These are phyloP conservation scores for Theretra japonica DNA, from an alignment of 2,888 invertebrate genomes.

Conservation along the genomic window DNA sequence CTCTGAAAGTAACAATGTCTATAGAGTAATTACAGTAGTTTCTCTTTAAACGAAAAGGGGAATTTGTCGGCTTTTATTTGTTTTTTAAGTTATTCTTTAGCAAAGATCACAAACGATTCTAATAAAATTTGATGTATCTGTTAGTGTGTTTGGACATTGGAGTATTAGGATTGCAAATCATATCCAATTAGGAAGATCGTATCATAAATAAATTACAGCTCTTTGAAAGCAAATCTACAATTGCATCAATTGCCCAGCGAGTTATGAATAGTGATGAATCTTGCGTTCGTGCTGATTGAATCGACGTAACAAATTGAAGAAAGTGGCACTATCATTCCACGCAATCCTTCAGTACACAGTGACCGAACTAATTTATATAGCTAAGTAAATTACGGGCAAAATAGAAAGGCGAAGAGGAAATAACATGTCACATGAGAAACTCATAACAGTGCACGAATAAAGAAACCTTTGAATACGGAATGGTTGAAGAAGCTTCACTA, in stretches of 20 bases:
- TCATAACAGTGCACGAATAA: background rate
- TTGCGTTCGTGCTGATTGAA: slow-evolving; percentile 38
- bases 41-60: too few species aligned
- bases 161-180: background rate
- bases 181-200: background rate
- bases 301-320: slow-evolving; percentile 43
- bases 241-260: slow-evolving; percentile 28
- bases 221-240: slow-evolving; percentile 17
- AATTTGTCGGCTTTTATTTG: too few species aligned
- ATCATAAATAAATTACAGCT: slow-evolving; percentile 11
- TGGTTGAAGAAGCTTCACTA: background rate
- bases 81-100: too few species aligned
- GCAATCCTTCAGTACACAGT: slow-evolving; percentile 31
- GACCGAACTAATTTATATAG: slow-evolving; percentile 30
- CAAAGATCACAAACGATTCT: too few species aligned
- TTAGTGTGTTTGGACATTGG: background rate
- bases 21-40: too few species aligned
- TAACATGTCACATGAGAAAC: background rate
- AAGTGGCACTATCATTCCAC: slow-evolving; percentile 36
- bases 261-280: slow-evolving; percentile 35
- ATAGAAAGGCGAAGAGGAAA: slow-evolving; percentile 29
- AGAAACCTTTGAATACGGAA: background rate
- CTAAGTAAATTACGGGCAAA: background rate
- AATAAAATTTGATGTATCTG: too few species aligned
- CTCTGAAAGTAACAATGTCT: background rate